Conservation (phyloP, 1,140 invertebrate genomes). For the Sitobion miscanthi region DNA sequence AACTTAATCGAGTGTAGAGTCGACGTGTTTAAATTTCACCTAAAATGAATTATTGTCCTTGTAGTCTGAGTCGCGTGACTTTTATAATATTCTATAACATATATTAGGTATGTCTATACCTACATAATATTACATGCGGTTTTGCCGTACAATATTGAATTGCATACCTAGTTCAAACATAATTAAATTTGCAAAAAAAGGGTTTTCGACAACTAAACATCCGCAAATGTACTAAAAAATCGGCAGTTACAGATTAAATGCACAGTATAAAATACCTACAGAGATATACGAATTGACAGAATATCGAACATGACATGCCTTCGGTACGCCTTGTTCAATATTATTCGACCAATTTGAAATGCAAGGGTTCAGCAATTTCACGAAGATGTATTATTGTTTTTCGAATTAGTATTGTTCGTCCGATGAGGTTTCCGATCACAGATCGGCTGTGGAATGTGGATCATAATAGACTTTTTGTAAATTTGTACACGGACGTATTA, state of each 20-base stretch:
- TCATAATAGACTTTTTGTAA: background rate
- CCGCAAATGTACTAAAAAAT: background rate
- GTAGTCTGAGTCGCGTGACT: background rate
- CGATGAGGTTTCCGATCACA: background rate
- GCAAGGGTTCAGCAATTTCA: background rate
- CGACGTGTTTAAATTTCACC: conserved; percentile 25
- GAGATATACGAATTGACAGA: background rate
- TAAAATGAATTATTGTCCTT: conserved; percentile 38
- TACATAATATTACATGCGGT: background rate
- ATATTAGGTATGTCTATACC: background rate
- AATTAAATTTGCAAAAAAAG: background rate
- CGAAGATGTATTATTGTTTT: background rate
- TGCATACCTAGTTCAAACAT: background rate
- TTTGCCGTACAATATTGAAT: background rate
- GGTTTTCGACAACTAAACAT: background rate
- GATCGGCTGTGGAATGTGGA: background rate
- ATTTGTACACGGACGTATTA: background rate
- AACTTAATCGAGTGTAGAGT: background rate
- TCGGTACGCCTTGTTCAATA: background rate
- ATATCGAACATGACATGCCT: background rate
- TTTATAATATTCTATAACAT: background rate
- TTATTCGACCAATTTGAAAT: background rate
- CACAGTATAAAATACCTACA: background rate
- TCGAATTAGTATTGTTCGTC: too few relatives aligned
- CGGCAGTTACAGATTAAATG: background rate